phyloP scores from a whole-genome alignment of 2,797 vertebrate genomes.

The Trachurus trachurus region DNA sequence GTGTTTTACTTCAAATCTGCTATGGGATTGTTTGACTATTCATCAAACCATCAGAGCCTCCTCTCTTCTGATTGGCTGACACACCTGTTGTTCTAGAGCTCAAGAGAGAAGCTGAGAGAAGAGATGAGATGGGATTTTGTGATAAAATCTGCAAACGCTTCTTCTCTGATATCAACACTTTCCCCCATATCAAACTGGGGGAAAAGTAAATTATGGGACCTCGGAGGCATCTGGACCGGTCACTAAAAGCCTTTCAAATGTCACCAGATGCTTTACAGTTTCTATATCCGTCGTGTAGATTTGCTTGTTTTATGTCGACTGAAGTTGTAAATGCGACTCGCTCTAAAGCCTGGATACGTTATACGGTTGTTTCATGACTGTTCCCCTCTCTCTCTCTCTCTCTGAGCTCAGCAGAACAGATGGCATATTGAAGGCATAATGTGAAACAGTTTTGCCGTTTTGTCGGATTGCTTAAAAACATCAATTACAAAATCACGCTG shows the following conservation, averaged over 20 bases:
- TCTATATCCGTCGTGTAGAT: background rate
- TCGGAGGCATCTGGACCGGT: background rate
- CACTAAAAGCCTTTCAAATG: background rate
- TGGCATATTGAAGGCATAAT: slow-evolving; percentile 15
- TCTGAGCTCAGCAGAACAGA: slow-evolving; percentile 24
- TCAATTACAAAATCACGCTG: slow-evolving; percentile 1
- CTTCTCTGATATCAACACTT: too few species aligned
- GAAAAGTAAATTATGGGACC: too few species aligned
- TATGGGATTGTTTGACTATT: too few species aligned
- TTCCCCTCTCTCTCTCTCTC: background rate
- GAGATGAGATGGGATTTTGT: too few species aligned
- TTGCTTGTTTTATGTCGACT: slow-evolving; percentile 25
- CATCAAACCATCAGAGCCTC: too few species aligned
- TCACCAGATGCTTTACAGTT: background rate
- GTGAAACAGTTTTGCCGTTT: background rate
- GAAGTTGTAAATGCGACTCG: slow-evolving; percentile 10
- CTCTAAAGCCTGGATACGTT: slow-evolving; percentile 14
- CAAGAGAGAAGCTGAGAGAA: too few species aligned
- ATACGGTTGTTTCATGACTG: background rate
- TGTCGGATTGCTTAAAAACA: slow-evolving; percentile 18
- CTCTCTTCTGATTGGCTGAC: too few species aligned
- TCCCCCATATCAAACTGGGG: too few species aligned
- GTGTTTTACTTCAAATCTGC: too few species aligned
- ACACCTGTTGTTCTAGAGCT: too few species aligned
- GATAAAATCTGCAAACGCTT: too few species aligned